Conservation (phyloP, 1,140 invertebrate genomes). For the Pteromalus puparum region DNA sequence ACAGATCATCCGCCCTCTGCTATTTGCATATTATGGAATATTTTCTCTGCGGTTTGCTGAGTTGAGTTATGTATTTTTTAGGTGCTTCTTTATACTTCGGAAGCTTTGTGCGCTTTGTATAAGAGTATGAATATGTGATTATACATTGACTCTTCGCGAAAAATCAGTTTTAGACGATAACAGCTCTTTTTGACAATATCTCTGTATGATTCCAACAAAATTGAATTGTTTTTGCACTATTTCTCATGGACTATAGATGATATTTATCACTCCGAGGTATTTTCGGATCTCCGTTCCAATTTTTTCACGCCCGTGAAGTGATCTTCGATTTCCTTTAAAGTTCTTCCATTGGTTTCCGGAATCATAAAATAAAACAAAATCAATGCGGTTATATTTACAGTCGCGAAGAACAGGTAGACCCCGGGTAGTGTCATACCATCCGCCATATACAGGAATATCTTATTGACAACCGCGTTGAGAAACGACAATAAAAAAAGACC, state of each 20-base stretch:
- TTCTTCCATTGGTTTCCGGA: constrained; percentile 23
- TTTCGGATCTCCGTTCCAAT: not conserved
- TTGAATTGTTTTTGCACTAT: too few species aligned
- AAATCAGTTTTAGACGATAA: too few species aligned
- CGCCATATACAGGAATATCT: not conserved
- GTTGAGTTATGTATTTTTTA: not conserved
- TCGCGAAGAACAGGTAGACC: not conserved
- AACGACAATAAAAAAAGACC: not conserved
- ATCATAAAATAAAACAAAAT: not conserved
- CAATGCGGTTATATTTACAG: not conserved
- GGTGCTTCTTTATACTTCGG: not conserved
- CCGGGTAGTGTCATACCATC: not conserved
- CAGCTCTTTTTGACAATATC: too few species aligned
- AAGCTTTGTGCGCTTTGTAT: not conserved
- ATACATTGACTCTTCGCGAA: too few species aligned
- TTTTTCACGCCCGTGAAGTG: not conserved
- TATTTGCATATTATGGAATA: constrained; percentile 67
- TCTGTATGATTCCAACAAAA: too few species aligned
- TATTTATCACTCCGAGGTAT: too few species aligned
- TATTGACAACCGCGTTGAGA: not conserved
- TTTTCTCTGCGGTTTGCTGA: not conserved
- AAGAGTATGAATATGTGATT: not conserved
- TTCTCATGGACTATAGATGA: too few species aligned
- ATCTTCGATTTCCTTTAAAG: not conserved
- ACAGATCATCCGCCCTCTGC: constrained; percentile 40